Evolutionary conservation across 1,140 invertebrate species (phyloP).

Genomic region (Eurosta solidaginis): DNA sequence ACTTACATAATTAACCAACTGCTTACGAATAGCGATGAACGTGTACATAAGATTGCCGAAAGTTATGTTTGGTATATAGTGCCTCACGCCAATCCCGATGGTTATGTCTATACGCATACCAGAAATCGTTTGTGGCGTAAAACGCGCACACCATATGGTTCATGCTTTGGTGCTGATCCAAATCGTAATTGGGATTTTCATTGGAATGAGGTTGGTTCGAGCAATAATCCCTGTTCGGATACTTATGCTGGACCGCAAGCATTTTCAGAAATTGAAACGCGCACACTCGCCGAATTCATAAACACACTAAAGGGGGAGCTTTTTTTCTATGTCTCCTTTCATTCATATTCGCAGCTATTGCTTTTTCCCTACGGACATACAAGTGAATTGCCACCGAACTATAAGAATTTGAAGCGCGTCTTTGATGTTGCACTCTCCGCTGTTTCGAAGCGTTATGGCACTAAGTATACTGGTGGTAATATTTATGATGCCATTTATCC

Average conservation of each 20-base stretch:
- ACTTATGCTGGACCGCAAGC: conserved; percentile 70
- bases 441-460: conserved; percentile 67
- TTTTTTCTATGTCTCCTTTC: conserved; percentile 67
- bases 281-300: conserved; percentile 55
- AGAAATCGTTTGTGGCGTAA: conserved; percentile 76
- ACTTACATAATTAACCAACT: conserved; percentile 72
- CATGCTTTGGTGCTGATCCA: conserved; percentile 71
- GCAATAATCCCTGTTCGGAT: conserved; percentile 69
- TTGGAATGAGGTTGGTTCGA: conserved; percentile 70
- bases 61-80: conserved; percentile 73
- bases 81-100: conserved; percentile 77
- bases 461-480: conserved; percentile 64
- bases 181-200: conserved; percentile 77
- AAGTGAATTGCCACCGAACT: conserved; percentile 64
- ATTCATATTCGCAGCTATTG: conserved; percentile 76
- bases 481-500: conserved; percentile 51
- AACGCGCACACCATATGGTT: conserved; percentile 65
- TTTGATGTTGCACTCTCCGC: conserved; percentile 65
- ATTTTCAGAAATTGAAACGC: conserved; percentile 76
- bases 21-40: conserved; percentile 61
- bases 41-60: conserved; percentile 62
- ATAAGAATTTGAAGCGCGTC: conserved; percentile 66
- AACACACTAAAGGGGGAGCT: conserved; percentile 41
- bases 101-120: conserved; percentile 74
- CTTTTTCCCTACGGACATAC: conserved; percentile 75